Conservation (phyloP, 2,113 vertebrate species). For the Sigmodon hispidus region DNA sequence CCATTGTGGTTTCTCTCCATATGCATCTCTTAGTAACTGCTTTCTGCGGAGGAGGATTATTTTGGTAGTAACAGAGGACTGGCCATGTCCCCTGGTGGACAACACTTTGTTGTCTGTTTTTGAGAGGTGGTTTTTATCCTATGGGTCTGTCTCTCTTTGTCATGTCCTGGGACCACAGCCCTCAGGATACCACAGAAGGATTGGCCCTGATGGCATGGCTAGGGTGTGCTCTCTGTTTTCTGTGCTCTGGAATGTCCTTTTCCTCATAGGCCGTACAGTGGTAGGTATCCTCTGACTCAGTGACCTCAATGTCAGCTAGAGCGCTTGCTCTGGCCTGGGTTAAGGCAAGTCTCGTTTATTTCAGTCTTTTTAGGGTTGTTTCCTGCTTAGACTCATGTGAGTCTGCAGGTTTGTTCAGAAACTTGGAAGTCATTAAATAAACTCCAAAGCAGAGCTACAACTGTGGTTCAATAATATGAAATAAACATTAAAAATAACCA, state of each 20-base stretch:
- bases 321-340: not conserved
- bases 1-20: not conserved
- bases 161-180: not conserved
- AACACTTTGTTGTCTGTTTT: conserved; percentile 41
- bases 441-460: conserved; percentile 82
- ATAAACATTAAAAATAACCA: conserved; percentile 69
- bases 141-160: not conserved
- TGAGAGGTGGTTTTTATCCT: conserved; percentile 12
- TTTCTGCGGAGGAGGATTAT: conserved; percentile 52
- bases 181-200: not conserved
- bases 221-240: not conserved
- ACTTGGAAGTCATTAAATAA: conserved; percentile 83
- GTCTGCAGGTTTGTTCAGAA: conserved; percentile 79
- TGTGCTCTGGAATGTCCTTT: not conserved
- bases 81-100: conserved; percentile 1
- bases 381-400: conserved; percentile 60
- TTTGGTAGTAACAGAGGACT: conserved; percentile 42
- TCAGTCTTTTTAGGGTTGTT: conserved; percentile 65
- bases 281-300: not conserved
- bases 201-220: not conserved
- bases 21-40: conserved; percentile 41
- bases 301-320: not conserved
- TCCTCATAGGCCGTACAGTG: not conserved
- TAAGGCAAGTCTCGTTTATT: conserved; percentile 28
- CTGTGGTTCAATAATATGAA: conserved; percentile 80